These are phyloP conservation scores for Ceuthmochares aereus DNA, from an alignment of 2,113 vertebrate genomes.

Conservation along the genomic window DNA sequence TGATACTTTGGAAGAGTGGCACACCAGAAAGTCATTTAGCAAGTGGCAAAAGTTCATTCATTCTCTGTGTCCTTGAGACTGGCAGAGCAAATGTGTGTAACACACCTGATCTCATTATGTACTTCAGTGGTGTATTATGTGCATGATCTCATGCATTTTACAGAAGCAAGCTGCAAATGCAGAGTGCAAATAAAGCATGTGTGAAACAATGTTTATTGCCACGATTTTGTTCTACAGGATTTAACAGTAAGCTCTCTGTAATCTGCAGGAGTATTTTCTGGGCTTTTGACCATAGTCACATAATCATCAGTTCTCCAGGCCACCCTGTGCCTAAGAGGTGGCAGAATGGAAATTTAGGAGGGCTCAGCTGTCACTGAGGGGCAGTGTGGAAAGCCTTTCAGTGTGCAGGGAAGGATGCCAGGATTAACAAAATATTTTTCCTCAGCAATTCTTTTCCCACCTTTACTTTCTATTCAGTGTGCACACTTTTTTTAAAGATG, in stretches of 20 bases:
- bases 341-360: background rate
- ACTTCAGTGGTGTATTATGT: background rate
- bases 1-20: background rate
- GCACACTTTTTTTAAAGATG: background rate
- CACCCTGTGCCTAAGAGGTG: background rate
- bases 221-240: background rate
- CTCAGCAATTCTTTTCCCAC: background rate
- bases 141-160: slow-evolving; percentile 28
- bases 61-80: background rate
- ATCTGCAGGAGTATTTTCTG: background rate
- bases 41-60: background rate
- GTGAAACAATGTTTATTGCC: slow-evolving; percentile 17
- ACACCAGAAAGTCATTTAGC: background rate
- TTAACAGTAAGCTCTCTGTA: background rate
- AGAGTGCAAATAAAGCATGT: background rate
- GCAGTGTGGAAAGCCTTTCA: background rate
- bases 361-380: background rate
- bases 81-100: background rate
- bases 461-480: background rate
- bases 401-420: background rate
- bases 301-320: background rate
- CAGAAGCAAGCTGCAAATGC: slow-evolving; percentile 6
- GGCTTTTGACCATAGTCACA: background rate
- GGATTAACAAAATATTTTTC: background rate
- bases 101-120: background rate